Evolutionary conservation across 2,797 vertebrate genomes (phyloP).

Genomic region (Hippocampus kuda): DNA sequence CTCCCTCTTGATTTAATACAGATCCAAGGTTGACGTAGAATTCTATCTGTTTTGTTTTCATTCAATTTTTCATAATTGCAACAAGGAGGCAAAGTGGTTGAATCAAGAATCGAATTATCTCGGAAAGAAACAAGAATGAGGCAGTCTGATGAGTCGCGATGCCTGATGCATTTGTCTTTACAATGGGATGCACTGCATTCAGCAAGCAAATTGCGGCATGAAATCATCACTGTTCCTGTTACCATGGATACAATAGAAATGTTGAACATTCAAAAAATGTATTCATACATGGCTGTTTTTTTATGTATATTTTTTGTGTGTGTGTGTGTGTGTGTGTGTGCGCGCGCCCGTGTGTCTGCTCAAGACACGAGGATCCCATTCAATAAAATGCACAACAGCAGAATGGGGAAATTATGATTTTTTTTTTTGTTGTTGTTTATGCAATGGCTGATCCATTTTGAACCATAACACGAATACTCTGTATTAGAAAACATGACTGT

Average conservation of each 20-base stretch:
- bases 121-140: conserved; percentile 3
- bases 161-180: conserved; percentile 61
- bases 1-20: not conserved
- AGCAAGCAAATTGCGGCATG: conserved; percentile 37
- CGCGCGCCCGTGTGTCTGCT: too few species aligned
- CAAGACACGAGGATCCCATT: not conserved
- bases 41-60: not conserved
- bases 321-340: not conserved
- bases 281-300: conserved; percentile 49
- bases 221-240: conserved; percentile 53
- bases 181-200: conserved; percentile 53
- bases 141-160: conserved; percentile 12
- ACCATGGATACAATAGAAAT: conserved; percentile 61
- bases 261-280: conserved; percentile 66
- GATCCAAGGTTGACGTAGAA: not conserved
- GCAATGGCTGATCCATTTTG: not conserved
- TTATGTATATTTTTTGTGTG: conserved; percentile 5
- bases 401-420: not conserved
- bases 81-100: not conserved
- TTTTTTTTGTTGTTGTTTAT: not conserved
- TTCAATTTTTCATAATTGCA: not conserved
- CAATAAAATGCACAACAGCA: conserved; percentile 14
- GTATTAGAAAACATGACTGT: not conserved
- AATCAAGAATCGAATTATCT: not conserved
- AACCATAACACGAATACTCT: not conserved